Conservation (phyloP, 2,888 invertebrate species). For the Acronicta psi region DNA sequence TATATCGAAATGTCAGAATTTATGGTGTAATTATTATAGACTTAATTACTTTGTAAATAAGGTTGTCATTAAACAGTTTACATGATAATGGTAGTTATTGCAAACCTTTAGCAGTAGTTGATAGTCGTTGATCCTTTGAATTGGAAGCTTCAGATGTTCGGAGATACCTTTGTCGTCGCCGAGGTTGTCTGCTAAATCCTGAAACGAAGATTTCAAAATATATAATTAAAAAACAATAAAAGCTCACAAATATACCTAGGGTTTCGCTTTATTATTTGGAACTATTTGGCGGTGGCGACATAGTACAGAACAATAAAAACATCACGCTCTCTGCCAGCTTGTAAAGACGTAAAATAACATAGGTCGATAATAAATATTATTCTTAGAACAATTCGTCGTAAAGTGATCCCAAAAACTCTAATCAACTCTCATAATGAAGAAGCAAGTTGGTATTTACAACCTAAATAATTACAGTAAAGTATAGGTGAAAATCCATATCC, state of each 20-base stretch:
- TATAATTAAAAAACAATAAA: constrained; percentile 12
- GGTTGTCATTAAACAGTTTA: too few relatives aligned
- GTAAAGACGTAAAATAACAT: constrained; percentile 5
- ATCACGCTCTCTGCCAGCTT: constrained; percentile 37
- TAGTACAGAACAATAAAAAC: constrained; percentile 27
- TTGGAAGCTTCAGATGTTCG: constrained; percentile 97
- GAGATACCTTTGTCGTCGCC: constrained; percentile 96
- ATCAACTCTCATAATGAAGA: too few relatives aligned
- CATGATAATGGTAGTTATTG: not conserved
- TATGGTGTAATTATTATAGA: too few relatives aligned
- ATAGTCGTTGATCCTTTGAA: constrained; percentile 98
- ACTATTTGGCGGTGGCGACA: constrained; percentile 37
- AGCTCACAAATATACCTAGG: constrained; percentile 8
- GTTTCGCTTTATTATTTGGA: constrained; percentile 21
- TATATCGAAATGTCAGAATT: too few relatives aligned
- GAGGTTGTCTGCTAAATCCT: constrained; percentile 95
- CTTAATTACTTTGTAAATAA: too few relatives aligned
- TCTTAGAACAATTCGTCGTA: too few relatives aligned
- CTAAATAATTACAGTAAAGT: too few relatives aligned
- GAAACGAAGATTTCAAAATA: constrained; percentile 67
- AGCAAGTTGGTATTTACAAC: too few relatives aligned
- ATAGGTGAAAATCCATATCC: too few relatives aligned
- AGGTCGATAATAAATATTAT: too few relatives aligned
- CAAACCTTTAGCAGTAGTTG: constrained; percentile 97
- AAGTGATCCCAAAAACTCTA: too few relatives aligned